Evolutionary conservation across 1,140 invertebrate species (phyloP), one percentile per base, ranked within the genome.

Genomic region (Luehdorfia chinensis): DNA sequence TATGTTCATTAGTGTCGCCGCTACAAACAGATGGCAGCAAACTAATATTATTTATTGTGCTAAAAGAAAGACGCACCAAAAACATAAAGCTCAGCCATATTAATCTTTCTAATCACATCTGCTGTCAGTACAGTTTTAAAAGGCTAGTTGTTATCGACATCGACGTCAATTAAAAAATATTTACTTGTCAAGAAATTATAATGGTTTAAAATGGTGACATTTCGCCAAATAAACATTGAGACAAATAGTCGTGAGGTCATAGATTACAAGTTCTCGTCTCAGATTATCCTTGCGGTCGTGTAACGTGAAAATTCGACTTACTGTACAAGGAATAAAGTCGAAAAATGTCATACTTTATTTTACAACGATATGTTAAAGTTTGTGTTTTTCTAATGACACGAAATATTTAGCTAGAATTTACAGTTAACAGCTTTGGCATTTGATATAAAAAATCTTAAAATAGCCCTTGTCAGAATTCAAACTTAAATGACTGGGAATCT

Each of bases 331-430:
- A 19, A 27, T 39, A 54, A 41, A 25, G 28, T 36, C 15, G 4
- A 48, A 51, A 23, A 33, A 27, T 11, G 19, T 18, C 7, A 15
- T 23, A 31, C 12, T 30, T 8, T n/a, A 2, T 31, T 5, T n/a
- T 13, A 13, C 8, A 14, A 30, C 13, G n/a, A n/a, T 32, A 16
- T 30, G 19, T 9, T 37, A 18, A 51, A 47, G 45, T 52, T 30
- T 48, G 31, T 48, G 33, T 52, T 45, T 32, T 52, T 31, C 34
- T 60, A 75, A 70, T 59, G 55, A 70, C 47, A 58, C 50, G 59
- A 70, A 71, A 73, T 68, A 66, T 69, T 71, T 66, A 66, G 37
- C 36, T 58, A 53, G 65, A 60, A 66, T 67, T 74, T 69, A 66
- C 59, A 64, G 66, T 74, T 69, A 66, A 57, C 58, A 59, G 55